These are phyloP conservation scores for Ariolimax columbianus DNA, from an alignment of 2,888 invertebrate species.

Conservation along the genomic window DNA sequence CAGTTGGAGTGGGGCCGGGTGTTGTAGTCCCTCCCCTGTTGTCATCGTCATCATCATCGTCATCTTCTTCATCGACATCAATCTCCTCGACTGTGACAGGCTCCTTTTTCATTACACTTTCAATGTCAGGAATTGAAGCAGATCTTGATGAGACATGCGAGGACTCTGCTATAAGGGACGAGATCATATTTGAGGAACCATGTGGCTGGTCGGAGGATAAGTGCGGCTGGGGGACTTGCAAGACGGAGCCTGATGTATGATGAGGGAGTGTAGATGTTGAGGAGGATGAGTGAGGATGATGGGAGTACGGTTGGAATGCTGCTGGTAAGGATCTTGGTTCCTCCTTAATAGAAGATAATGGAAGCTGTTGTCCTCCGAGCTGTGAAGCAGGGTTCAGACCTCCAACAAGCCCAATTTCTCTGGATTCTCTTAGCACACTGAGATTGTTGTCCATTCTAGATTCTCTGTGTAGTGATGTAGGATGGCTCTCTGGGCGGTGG, in stretches of 20 bases:
- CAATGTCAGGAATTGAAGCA: slow-evolving; percentile 57
- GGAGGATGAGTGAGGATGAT: slow-evolving; percentile 50
- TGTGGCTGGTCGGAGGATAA: slow-evolving; percentile 39
- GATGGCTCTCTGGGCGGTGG: slow-evolving; percentile 33
- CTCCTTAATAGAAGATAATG: slow-evolving; percentile 41
- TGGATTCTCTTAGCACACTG: slow-evolving; percentile 43
- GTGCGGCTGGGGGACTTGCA: slow-evolving; percentile 46
- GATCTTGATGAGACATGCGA: slow-evolving; percentile 49
- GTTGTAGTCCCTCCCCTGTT: slow-evolving; percentile 70
- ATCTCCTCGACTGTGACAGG: slow-evolving; percentile 60
- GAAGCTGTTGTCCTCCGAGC: slow-evolving; percentile 4
- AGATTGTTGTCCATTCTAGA: slow-evolving; percentile 48
- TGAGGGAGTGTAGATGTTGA: slow-evolving; percentile 31
- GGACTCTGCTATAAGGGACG: slow-evolving; percentile 30
- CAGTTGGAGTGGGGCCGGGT: slow-evolving; percentile 89
- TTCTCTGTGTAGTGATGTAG: slow-evolving; percentile 33
- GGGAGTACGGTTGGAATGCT: slow-evolving; percentile 52
- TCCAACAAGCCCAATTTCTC: slow-evolving; percentile 39
- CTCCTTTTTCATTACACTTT: slow-evolving; percentile 55
- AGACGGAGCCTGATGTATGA: slow-evolving; percentile 27
- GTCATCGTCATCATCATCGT: slow-evolving; percentile 55
- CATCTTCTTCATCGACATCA: slow-evolving; percentile 60
- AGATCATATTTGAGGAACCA: neutral
- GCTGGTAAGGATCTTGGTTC: slow-evolving; percentile 40
- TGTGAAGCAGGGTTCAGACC: slow-evolving; percentile 29